phyloP scores from a whole-genome alignment of 2,888 invertebrate species.

The Pardosa pseudoannulata region DNA sequence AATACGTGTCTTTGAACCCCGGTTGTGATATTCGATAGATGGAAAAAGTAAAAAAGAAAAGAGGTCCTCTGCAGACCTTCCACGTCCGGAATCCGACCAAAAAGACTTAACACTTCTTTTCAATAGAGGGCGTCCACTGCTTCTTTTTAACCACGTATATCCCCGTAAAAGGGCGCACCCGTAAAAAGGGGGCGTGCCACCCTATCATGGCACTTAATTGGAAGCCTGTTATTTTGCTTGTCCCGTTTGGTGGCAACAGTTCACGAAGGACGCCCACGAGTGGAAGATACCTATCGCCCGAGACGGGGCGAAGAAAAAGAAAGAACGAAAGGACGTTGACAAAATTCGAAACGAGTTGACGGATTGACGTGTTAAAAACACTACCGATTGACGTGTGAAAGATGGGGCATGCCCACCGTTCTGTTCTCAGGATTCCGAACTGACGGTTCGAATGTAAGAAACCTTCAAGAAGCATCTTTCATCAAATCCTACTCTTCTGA shows the following conservation, averaged over 20 bases:
- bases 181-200: slow-evolving; percentile 54
- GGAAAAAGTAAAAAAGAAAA: background rate
- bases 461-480: no score
- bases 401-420: background rate
- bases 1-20: background rate
- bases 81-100: background rate
- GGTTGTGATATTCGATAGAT: background rate
- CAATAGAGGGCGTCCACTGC: slow-evolving; percentile 33
- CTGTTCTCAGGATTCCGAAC: background rate
- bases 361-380: slow-evolving; percentile 5
- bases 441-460: no score
- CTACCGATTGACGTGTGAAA: slow-evolving; percentile 1
- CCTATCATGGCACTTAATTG: slow-evolving; percentile 57
- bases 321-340: background rate
- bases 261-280: slow-evolving; percentile 13
- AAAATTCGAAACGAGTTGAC: background rate
- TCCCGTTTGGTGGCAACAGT: slow-evolving; percentile 16
- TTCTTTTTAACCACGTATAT: slow-evolving; percentile 7
- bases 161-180: slow-evolving; percentile 45
- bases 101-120: background rate
- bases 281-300: slow-evolving; percentile 10
- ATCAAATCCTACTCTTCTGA: no score
- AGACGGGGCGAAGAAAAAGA: background rate
- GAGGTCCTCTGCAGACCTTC: background rate
- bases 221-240: slow-evolving; percentile 30